Conservation (phyloP, 1,140 invertebrate genomes). For the Drosophila setifemur region DNA sequence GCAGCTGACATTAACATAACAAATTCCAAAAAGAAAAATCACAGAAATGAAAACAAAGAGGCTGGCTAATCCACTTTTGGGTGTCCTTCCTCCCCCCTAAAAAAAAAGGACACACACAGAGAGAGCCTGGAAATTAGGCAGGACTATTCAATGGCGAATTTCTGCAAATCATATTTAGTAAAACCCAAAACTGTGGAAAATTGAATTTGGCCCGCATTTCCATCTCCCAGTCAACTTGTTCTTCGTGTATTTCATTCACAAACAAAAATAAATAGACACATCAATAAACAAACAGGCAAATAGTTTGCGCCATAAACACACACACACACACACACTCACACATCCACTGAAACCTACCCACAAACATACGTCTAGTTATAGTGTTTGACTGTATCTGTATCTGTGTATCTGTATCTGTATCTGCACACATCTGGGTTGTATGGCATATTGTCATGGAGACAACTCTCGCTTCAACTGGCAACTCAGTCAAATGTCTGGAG, state of each 20-base stretch:
- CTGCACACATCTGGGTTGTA: neutral
- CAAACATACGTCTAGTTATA: slow-evolving; percentile 11
- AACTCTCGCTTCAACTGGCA: slow-evolving; percentile 39
- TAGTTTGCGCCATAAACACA: slow-evolving; percentile 69
- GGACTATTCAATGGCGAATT: slow-evolving; percentile 10
- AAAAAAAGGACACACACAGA: slow-evolving; percentile 1
- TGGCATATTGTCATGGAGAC: slow-evolving; percentile 35
- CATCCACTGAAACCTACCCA: slow-evolving; percentile 3
- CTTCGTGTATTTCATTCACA: slow-evolving; percentile 3
- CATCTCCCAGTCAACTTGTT: neutral
- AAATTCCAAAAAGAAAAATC: slow-evolving; percentile 1
- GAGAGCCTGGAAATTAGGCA: slow-evolving; percentile 15
- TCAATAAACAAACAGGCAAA: slow-evolving; percentile 70
- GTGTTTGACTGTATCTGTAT: slow-evolving; percentile 5
- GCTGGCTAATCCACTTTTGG: slow-evolving; percentile 33
- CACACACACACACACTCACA: slow-evolving; percentile 31
- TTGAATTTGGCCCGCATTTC: neutral
- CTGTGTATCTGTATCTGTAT: slow-evolving; percentile 5
- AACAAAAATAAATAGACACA: slow-evolving; percentile 54
- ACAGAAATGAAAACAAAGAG: slow-evolving; percentile 1
- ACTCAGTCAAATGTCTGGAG: slow-evolving; percentile 44
- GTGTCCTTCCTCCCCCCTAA: neutral
- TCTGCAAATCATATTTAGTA: slow-evolving; percentile 32
- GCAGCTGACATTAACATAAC: slow-evolving; percentile 43
- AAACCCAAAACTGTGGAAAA: slow-evolving; percentile 37